Base-by-base conservation (phyloP, 1,140 invertebrate genomes). In the Glomeris maerens region DNA sequence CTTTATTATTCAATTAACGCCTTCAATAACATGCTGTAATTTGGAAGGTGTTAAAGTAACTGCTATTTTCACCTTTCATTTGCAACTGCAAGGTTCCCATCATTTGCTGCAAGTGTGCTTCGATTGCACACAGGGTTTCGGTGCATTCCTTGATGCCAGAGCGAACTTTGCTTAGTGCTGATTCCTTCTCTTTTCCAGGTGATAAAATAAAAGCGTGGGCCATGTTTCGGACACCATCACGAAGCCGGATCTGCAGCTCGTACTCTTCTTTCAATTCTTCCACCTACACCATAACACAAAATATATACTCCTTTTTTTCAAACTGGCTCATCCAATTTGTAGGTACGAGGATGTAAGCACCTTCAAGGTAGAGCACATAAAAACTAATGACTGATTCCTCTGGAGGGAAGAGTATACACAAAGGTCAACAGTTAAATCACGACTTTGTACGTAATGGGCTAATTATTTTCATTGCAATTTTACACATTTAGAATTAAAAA, bases 41-140 rank as follows among this genome's bases (percentile, higher is more conserved):
- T n/a, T n/a, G n/a, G n/a, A n/a, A n/a, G n/a, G n/a, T n/a, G n/a
- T n/a, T n/a, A n/a, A n/a, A n/a, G n/a, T n/a, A n/a, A n/a, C n/a
- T n/a, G n/a, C n/a, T n/a, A n/a, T n/a, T n/a, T n/a, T n/a, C n/a
- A 72, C 74, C 74, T 69, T 74, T 74, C 59, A 76, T 69, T 61
- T 69, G 66, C 60, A 74, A 70, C 27, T 69, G 63, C 44, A 76
- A 68, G 25, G 71, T 69, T 41, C 74, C 74, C 58, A 76, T 63
- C 61, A 73, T 67, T 25, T 64, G 61, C 58, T 76, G 72, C 39
- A 75, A 60, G 57, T 74, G 67, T 10, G 66, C 68, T 62, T 76
- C 74, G 42, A 75, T 66, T 20, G 64, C 60, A 63, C 72, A 74
- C 61, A 76, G 62, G 10, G 63, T 67, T 56, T 75, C 67, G 3